Evolutionary conservation across 2,797 vertebrate species (phyloP).

Genomic region (Propithecus perrieri): DNA sequence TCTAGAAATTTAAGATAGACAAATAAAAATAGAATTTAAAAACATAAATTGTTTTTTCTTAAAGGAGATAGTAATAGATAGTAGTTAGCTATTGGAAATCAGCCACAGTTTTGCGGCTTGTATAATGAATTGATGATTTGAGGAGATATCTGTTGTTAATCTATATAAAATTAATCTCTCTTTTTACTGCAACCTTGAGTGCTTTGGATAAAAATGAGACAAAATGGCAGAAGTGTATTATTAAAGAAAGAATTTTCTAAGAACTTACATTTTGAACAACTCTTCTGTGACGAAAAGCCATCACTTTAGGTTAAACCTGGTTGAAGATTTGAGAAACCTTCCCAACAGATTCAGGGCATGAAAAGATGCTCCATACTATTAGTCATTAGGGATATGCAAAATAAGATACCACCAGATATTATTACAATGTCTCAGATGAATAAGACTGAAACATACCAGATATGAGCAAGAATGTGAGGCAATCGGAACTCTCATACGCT

Average conservation of each 20-base stretch:
- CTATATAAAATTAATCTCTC: not conserved
- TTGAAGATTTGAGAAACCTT: not conserved
- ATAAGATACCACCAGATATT: not conserved
- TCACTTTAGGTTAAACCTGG: not conserved
- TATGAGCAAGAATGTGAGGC: not conserved
- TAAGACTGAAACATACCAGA: not conserved
- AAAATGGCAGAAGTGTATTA: not conserved
- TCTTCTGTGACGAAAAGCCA: not conserved
- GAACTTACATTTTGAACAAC: not conserved
- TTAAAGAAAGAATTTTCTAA: slow-evolving; percentile 1
- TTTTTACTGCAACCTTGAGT: not conserved
- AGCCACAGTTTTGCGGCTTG: not conserved
- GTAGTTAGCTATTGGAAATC: not conserved
- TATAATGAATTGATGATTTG: not conserved
- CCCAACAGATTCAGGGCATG: not conserved
- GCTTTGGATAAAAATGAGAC: not conserved
- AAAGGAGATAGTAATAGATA: not conserved
- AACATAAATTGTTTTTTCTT: not conserved
- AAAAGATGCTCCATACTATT: not conserved
- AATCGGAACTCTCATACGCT: not conserved
- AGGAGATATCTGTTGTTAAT: not conserved
- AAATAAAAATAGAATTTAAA: slow-evolving; percentile 1
- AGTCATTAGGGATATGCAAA: not conserved
- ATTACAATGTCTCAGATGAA: not conserved
- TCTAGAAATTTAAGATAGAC: slow-evolving; percentile 38